Conservation (phyloP, 2,113 vertebrate species). For the Protomyctophum bolini region DNA sequence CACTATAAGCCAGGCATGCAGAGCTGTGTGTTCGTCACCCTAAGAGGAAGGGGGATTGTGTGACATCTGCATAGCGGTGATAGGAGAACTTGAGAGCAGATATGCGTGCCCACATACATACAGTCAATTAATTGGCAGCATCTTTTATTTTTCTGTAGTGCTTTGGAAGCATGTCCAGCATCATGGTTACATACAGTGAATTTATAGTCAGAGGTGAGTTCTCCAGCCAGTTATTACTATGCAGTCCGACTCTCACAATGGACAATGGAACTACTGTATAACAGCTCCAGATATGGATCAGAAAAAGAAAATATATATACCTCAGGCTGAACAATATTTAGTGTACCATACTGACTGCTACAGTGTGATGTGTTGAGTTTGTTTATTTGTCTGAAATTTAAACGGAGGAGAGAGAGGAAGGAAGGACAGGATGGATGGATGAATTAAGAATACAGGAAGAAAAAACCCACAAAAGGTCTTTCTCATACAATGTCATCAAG, state of each 20-base stretch:
- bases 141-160: constrained; percentile 33
- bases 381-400: not conserved
- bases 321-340: not conserved
- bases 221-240: not conserved
- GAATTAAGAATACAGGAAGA: too few species aligned
- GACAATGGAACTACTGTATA: too few species aligned
- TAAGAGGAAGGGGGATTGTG: too few species aligned
- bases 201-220: not conserved
- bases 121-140: constrained; percentile 20
- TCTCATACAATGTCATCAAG: too few species aligned
- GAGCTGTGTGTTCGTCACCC: too few species aligned
- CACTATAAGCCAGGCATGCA: too few species aligned
- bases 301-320: not conserved
- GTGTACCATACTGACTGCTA: not conserved
- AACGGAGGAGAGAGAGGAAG: not conserved
- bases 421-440: too few species aligned
- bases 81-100: too few species aligned
- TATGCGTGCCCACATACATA: too few species aligned
- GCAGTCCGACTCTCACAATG: not conserved
- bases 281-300: not conserved
- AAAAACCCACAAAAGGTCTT: too few species aligned
- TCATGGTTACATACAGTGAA: not conserved
- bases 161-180: not conserved
- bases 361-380: too few species aligned
- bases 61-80: too few species aligned